A percentile compares a stretch with the other conserved stretches of the same genome.
Conservation (phyloP, 2,888 invertebrate genomes). For the Colletes collaris region DNA sequence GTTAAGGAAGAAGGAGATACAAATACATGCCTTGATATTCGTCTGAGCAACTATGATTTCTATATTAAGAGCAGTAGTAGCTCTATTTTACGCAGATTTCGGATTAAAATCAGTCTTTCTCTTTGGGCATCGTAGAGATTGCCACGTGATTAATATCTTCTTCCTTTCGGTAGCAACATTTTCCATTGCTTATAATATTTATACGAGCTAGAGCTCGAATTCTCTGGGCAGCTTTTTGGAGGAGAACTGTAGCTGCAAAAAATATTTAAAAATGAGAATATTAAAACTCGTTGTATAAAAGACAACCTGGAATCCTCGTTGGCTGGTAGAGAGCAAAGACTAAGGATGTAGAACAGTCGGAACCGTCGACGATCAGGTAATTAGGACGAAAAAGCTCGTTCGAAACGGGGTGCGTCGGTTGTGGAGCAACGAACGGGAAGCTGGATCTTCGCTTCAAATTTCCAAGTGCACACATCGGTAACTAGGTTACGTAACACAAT, state of each 20-base stretch:
- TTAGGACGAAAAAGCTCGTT: constrained; percentile 66
- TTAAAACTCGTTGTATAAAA: constrained; percentile 15
- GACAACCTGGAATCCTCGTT: neutral
- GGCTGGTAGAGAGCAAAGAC: neutral
- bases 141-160: no score
- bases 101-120: no score
- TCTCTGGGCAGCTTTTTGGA: no score
- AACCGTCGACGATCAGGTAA: constrained; percentile 52
- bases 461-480: constrained; percentile 76
- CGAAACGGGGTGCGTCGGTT: constrained; percentile 20
- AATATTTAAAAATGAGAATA: neutral
- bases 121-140: no score
- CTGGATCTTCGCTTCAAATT: constrained; percentile 72
- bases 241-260: neutral
- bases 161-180: no score
- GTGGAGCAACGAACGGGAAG: constrained; percentile 28
- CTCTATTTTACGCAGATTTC: no score
- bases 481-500: constrained; percentile 81
- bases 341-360: constrained; percentile 8
- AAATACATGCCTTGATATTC: no score
- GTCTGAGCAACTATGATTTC: no score
- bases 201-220: no score
- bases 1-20: no score
- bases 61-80: no score
- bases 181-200: no score